These are phyloP conservation scores for Heliconius melpomene DNA, from an alignment of 1,140 invertebrate species.

Conservation along the genomic window DNA sequence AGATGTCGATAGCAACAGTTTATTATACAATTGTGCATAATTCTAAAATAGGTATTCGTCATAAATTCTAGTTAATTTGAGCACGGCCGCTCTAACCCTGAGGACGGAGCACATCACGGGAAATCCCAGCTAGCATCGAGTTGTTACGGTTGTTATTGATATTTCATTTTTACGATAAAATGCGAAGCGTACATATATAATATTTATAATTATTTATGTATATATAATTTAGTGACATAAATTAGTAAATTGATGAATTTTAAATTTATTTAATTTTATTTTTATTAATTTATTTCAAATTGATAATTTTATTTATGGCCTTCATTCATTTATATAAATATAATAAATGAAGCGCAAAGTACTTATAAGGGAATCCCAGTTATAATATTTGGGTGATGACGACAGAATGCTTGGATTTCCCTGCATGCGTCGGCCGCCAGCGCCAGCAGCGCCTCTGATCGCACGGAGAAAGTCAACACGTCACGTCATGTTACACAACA, in stretches of 20 bases:
- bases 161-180: not conserved
- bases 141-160: not conserved
- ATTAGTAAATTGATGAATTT: no score
- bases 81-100: constrained; percentile 20
- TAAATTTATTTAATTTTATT: no score
- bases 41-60: constrained; percentile 17
- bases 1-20: constrained; percentile 6
- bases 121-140: constrained; percentile 18
- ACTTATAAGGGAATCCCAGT: constrained; percentile 32
- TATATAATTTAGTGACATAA: not conserved
- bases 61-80: constrained; percentile 16
- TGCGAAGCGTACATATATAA: not conserved
- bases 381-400: constrained; percentile 38
- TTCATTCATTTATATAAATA: not conserved
- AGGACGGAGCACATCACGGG: constrained; percentile 21
- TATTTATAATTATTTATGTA: constrained; percentile 4
- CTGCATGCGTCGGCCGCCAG: constrained; percentile 38
- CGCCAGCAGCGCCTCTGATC: constrained; percentile 42
- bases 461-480: constrained; percentile 65
- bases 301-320: no score
- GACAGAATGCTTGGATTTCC: constrained; percentile 61
- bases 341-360: no score
- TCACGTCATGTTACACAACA: constrained; percentile 70
- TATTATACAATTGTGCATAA: constrained; percentile 6
- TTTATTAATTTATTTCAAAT: no score